Evolutionary conservation across 2,113 vertebrate species (phyloP), one percentile per base, ranked within the genome.

Genomic region (Quiscalus mexicanus): DNA sequence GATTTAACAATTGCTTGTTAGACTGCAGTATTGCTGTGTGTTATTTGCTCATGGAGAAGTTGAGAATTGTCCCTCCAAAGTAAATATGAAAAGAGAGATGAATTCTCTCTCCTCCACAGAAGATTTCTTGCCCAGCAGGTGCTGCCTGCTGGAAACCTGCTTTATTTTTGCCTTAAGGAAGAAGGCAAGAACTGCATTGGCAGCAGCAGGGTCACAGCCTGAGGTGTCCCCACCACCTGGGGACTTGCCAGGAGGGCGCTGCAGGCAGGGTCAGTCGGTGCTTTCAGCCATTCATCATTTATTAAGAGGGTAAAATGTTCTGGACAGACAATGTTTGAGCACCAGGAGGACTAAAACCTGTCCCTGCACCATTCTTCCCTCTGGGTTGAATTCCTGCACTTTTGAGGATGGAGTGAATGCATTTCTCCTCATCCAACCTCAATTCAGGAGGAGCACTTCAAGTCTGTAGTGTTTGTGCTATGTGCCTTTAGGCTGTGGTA

Each of bases 361-460:
- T 39, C 60, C 31, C n/a, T 45, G 39, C 67, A 16, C 33, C 1
- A 0, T 45, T 12, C 6, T 31, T 12, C 16, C 23, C 30, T 59
- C 63, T 50, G 17, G 12, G 21, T 19, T 25, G 1, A 76, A 64
- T 64, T 80, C 41, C 67, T 64, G 44, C 17, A 5, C 15, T 73
- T 79, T 12, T 19, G 37, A 42, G 35, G 35, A 41, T 67, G 69
- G 39, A 67, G 37, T n/a, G 85, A 42, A 35, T 67, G 14, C 0
- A 0, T 52, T 93, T 87, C 33, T 79, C 42, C 25, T 47, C 4
- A 0, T 12, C 15, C 6, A 13, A 0, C 45, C 59, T 24, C 2
- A 0, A 12, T 45, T 71, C 15, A 30, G 45, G 63, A 49, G 63
- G 31, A 79, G 33, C 35, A 0, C 19, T 27, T 27, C 0, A 56